Conservation (phyloP, 2,797 vertebrate genomes). For the Serranus cabrilla region DNA sequence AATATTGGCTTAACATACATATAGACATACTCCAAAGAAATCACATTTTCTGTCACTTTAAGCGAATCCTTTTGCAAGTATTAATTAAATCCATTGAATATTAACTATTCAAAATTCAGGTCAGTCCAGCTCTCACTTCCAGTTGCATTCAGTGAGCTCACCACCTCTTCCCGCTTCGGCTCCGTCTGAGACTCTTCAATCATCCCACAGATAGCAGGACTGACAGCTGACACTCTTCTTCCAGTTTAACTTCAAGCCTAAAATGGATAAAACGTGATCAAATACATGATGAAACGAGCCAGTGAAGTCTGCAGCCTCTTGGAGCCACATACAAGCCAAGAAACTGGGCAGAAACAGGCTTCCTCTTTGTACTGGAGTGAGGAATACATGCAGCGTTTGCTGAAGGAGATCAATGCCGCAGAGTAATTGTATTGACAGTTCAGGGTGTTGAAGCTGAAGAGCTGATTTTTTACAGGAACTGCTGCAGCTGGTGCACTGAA, state of each 20-base stretch:
- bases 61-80: neutral
- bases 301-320: slow-evolving; percentile 6
- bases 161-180: slow-evolving; percentile 8
- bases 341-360: neutral
- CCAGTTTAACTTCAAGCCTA: slow-evolving; percentile 15
- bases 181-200: slow-evolving; percentile 27
- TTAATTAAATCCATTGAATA: too few species aligned
- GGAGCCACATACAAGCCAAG: neutral
- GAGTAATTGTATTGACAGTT: slow-evolving; percentile 13
- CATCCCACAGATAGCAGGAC: slow-evolving; percentile 26
- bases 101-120: too few species aligned
- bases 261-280: slow-evolving; percentile 20
- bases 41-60: neutral
- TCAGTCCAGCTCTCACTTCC: neutral
- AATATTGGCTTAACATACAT: neutral
- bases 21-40: neutral
- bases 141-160: neutral
- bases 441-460: neutral
- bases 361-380: neutral
- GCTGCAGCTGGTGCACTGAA: neutral
- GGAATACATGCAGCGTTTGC: slow-evolving; percentile 4
- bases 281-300: slow-evolving; percentile 5
- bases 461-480: slow-evolving; percentile 10
- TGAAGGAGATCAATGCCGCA: slow-evolving; percentile 14
- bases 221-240: slow-evolving; percentile 53